Base-by-base conservation (phyloP, 2,888 invertebrate species). In the Trichopria drosophilae region DNA sequence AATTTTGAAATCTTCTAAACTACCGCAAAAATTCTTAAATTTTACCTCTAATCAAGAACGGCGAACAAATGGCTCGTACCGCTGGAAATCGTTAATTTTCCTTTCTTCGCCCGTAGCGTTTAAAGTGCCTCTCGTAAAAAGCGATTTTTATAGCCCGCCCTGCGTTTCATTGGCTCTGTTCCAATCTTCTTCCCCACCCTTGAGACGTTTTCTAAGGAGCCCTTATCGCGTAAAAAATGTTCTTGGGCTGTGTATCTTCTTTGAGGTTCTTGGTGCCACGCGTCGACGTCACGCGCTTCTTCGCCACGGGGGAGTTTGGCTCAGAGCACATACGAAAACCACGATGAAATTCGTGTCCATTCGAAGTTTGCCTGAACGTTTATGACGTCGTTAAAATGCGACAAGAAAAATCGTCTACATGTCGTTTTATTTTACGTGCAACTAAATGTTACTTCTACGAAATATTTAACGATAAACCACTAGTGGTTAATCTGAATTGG, bases 141-240 rank as follows among this genome's bases (percentile, higher is more conserved):
- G 34, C 43, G 51, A 53, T 55, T 64, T 64, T 63, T 63, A 64
- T 61, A 59, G 55, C 55, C 51, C 43, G 29, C 29, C n/a, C 5
- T 15, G 29, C 29, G 29, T n/a, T n/a, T n/a, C n/a, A n/a, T n/a
- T n/a, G n/a, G n/a, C n/a, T n/a, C n/a, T n/a, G n/a, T n/a, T n/a
- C n/a, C n/a, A n/a, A n/a, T n/a, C n/a, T n/a, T n/a, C n/a, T n/a
- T n/a, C n/a, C n/a, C n/a, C n/a, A n/a, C n/a, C n/a, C n/a, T n/a
- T n/a, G n/a, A n/a, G n/a, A n/a, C n/a, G n/a, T n/a, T n/a, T n/a
- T n/a, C n/a, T n/a, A n/a, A n/a, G 34, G 22, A 29, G 34, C 43
- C 31, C 44, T 48, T 43, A 48, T 52, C 39, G 28, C 35, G 31
- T 48, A 53, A 53, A 53, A 53, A 53, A 48, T 40, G 37, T 28